Evolutionary conservation across 2,113 vertebrate species (phyloP).

Genomic region (Pteropus alecto): DNA sequence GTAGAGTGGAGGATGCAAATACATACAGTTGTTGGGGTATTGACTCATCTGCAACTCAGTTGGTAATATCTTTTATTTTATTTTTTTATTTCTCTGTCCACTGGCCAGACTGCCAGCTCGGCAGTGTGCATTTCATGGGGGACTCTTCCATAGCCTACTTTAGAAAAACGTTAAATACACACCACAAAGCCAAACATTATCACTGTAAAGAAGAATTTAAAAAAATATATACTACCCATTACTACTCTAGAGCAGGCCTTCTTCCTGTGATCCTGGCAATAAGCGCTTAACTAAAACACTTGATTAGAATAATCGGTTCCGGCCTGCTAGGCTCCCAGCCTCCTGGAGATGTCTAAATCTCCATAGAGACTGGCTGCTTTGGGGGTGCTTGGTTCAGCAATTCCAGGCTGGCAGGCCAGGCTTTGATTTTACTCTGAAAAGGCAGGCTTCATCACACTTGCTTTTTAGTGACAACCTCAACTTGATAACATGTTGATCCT

Average conservation of each 20-base stretch:
- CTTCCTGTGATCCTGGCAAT: constrained; percentile 63
- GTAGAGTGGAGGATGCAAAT: not conserved
- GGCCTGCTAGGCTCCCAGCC: constrained; percentile 59
- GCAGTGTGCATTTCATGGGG: constrained; percentile 62
- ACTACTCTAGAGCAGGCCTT: constrained; percentile 44
- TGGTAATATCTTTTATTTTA: constrained; percentile 34
- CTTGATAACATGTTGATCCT: constrained; percentile 77
- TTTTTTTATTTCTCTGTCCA: constrained; percentile 29
- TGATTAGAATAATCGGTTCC: constrained; percentile 80
- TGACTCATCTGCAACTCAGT: constrained; percentile 55
- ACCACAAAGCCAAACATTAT: constrained; percentile 62
- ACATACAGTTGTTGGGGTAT: constrained; percentile 26
- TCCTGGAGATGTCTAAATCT: constrained; percentile 71
- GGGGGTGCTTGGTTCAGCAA: constrained; percentile 70
- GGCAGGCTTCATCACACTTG: constrained; percentile 66
- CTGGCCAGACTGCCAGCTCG: constrained; percentile 70
- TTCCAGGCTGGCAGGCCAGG: constrained; percentile 14
- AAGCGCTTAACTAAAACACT: constrained; percentile 75
- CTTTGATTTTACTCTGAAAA: constrained; percentile 75
- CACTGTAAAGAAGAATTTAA: constrained; percentile 41
- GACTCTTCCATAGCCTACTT: constrained; percentile 73
- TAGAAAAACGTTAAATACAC: constrained; percentile 69
- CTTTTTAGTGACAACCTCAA: constrained; percentile 77
- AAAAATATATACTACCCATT: constrained; percentile 21
- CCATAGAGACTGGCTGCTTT: constrained; percentile 57